Evolutionary conservation across 1,140 invertebrate genomes (phyloP).

Genomic region (Mercenaria mercenaria): DNA sequence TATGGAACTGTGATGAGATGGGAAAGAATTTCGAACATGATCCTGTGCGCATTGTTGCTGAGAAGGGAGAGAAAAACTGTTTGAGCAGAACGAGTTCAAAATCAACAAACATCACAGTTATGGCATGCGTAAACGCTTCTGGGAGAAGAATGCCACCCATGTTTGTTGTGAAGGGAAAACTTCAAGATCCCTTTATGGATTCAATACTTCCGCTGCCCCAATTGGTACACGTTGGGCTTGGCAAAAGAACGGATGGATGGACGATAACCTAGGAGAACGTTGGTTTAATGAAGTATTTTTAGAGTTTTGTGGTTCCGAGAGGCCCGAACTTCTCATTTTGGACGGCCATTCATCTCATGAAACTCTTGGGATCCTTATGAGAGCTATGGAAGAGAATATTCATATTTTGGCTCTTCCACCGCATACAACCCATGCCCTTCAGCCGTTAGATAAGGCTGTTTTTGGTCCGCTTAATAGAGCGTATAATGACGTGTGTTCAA

Average conservation of each 20-base stretch:
- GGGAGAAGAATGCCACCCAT: too few species aligned
- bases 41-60: too few species aligned
- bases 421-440: conserved; percentile 62
- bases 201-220: too few species aligned
- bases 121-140: too few species aligned
- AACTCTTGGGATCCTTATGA: conserved; percentile 54
- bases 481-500: neutral
- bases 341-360: conserved; percentile 74
- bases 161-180: too few species aligned
- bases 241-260: conserved; percentile 67
- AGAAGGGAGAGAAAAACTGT: too few species aligned
- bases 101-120: too few species aligned
- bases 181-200: too few species aligned
- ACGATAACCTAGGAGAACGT: conserved; percentile 48
- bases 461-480: conserved; percentile 29
- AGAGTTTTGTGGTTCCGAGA: conserved; percentile 56
- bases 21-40: too few species aligned
- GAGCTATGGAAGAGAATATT: conserved; percentile 64
- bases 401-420: conserved; percentile 73
- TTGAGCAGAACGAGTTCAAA: too few species aligned
- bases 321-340: conserved; percentile 66
- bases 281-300: conserved; percentile 66
- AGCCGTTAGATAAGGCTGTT: conserved; percentile 16
- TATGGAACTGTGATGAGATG: too few species aligned
- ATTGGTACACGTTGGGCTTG: conserved; percentile 50